These are phyloP conservation scores for Baccha elongata DNA, from an alignment of 2,888 invertebrate genomes.

Conservation along the genomic window DNA sequence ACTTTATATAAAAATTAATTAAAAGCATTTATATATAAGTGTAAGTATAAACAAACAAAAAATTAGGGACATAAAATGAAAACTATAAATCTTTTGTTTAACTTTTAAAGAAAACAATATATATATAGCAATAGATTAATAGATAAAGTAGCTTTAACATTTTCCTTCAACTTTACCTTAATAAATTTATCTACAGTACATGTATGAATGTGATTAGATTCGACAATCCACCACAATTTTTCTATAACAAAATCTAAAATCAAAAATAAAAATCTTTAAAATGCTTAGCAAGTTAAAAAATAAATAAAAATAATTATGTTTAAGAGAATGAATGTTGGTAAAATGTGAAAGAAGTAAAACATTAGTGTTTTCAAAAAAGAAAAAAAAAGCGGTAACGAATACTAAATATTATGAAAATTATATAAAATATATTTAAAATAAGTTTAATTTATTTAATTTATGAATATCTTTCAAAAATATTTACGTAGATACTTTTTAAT, in stretches of 20 bases:
- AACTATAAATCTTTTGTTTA: conserved; percentile 28
- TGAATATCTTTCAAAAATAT: neutral
- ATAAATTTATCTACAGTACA: conserved; percentile 42
- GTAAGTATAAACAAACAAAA: conserved; percentile 13
- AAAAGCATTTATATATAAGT: neutral
- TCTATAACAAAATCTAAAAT: conserved; percentile 49
- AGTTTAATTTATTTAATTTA: neutral
- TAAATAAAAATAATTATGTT: neutral
- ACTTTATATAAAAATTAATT: neutral
- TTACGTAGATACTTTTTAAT: neutral
- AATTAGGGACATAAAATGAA: conserved; percentile 7
- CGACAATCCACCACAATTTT: conserved; percentile 79
- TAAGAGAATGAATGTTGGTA: conserved; percentile 48
- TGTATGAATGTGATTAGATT: conserved; percentile 82
- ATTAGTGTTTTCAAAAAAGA: neutral
- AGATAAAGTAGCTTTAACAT: conserved; percentile 18
- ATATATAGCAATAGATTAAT: conserved; percentile 63
- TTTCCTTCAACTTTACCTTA: conserved; percentile 32
- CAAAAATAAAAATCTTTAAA: conserved; percentile 49
- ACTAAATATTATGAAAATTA: neutral
- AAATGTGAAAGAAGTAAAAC: neutral
- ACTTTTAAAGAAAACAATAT: conserved; percentile 2
- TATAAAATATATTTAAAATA: neutral
- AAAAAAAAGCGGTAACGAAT: conserved; percentile 5
- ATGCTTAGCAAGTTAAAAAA: conserved; percentile 4